Evolutionary conservation across 2,113 vertebrate genomes (phyloP).

Genomic region (Pygoscelis adeliae): DNA sequence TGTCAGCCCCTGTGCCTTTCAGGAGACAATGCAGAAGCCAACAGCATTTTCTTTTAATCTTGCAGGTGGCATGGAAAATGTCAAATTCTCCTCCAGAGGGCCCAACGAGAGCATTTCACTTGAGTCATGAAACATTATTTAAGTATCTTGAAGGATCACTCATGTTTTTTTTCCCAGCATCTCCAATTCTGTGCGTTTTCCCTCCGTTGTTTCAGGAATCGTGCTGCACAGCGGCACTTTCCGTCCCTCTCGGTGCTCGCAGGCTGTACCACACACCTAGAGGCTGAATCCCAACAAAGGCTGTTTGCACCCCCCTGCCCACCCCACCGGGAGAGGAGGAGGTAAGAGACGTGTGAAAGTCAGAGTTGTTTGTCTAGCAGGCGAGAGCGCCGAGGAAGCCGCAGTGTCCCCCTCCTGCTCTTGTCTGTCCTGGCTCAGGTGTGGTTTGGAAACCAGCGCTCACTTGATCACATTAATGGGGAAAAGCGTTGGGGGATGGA

Average conservation of each 20-base stretch:
- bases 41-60: constrained; percentile 32
- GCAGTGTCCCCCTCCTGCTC: background rate
- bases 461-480: background rate
- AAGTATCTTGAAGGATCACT: background rate
- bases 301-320: background rate
- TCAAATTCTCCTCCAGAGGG: constrained; percentile 20
- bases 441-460: background rate
- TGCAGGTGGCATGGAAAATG: constrained; percentile 7
- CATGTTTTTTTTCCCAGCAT: background rate
- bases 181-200: accelerated
- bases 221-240: background rate
- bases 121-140: background rate
- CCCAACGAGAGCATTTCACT: constrained; percentile 9
- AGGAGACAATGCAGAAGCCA: constrained; percentile 31
- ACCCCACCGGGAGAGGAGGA: background rate
- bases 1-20: constrained; percentile 26
- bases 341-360: background rate
- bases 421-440: background rate
- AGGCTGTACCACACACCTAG: background rate
- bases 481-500: background rate
- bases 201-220: accelerated
- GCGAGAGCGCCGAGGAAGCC: accelerated
- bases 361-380: background rate
- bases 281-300: background rate
- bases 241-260: background rate